These are phyloP conservation scores for Dendrolimus houi DNA, from an alignment of 2,888 invertebrate genomes.

Conservation along the genomic window DNA sequence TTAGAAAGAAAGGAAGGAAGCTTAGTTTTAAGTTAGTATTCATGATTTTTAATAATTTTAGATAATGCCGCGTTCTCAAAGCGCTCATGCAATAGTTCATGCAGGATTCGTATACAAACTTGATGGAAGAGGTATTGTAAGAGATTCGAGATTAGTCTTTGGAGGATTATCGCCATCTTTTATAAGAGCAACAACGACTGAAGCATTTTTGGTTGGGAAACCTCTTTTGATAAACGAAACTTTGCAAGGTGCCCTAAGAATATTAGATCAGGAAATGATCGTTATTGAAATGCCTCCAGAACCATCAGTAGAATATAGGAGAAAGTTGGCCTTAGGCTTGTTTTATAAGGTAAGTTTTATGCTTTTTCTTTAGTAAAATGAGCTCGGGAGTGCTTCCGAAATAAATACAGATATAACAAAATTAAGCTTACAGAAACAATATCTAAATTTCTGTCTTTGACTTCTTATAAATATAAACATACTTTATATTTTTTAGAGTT, in stretches of 20 bases:
- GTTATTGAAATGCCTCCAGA: slow-evolving; percentile 58
- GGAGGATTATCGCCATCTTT: slow-evolving; percentile 71
- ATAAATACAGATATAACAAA: too few relatives aligned
- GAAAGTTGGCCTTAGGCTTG: slow-evolving; percentile 72
- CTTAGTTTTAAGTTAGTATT: too few relatives aligned
- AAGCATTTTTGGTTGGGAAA: slow-evolving; percentile 59
- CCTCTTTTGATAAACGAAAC: slow-evolving; percentile 45
- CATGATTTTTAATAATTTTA: slow-evolving; percentile 23
- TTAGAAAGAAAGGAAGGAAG: background rate
- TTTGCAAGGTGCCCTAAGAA: slow-evolving; percentile 40
- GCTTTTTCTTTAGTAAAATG: too few relatives aligned
- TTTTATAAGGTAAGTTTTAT: slow-evolving; percentile 45
- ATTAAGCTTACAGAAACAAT: too few relatives aligned
- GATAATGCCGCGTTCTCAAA: slow-evolving; percentile 83
- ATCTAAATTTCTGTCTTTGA: too few relatives aligned
- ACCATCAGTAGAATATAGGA: slow-evolving; percentile 74
- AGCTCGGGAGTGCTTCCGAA: too few relatives aligned
- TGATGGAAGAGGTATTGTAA: slow-evolving; percentile 9
- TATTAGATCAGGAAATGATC: slow-evolving; percentile 32
- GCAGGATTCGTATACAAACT: slow-evolving; percentile 82
- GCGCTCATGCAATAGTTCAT: slow-evolving; percentile 84
- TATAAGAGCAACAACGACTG: slow-evolving; percentile 66
- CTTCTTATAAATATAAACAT: too few relatives aligned
- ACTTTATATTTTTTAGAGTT: slow-evolving; percentile 44
- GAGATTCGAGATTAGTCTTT: slow-evolving; percentile 58